Base-by-base conservation (phyloP, 1,140 invertebrate species). In the Bombus breviceps region DNA sequence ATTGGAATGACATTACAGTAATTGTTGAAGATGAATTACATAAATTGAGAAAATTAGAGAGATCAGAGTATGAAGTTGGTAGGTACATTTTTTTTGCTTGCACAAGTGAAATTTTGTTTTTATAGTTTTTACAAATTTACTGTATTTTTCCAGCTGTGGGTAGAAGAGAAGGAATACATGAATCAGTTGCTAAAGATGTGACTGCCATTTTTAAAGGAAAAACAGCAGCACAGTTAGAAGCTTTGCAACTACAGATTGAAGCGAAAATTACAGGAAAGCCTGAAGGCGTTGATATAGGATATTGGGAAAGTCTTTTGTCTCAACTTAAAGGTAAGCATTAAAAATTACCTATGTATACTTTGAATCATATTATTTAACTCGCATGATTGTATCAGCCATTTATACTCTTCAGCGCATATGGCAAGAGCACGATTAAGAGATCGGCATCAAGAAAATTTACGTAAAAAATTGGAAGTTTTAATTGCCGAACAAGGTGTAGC, bases 1-100 rank as follows among this genome's bases (percentile, higher is more conserved):
- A 99, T 95, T 99, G 99, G 99, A 97, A 98, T 92, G 99, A 99
- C 94, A 98, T 99, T 89, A 98, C 98, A 62, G 98, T 98, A 37
- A 99, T 99, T 88, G 99, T 99, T 2, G 97, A 99, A 94, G 99
- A 99, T 94, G 99, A 99, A 95, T 95, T 99, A 66, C 97, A 97
- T 89, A 99, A 99, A 95, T 94, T 98, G 74, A 96, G 97, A 62
- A 98, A 98, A 90, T 92, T 97, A 28, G 96, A 97, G 88, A 96
- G 96, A 88, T 95, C 96, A 6, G 97, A 97, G 76, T 97, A 96
- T 85, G 96, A 96, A 94, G 95, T 96, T 86, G 95, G 95, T 95
- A 89, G 92, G 88, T 85, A 53, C 66, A 53, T 85, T 76, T 32
- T 83, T 75, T 32, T 68, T 9, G 22, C 15, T 28, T 32, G 64